Evolutionary conservation across 1,140 invertebrate genomes (phyloP), one percentile per base, ranked within the genome.

Genomic region (Solen grandis): DNA sequence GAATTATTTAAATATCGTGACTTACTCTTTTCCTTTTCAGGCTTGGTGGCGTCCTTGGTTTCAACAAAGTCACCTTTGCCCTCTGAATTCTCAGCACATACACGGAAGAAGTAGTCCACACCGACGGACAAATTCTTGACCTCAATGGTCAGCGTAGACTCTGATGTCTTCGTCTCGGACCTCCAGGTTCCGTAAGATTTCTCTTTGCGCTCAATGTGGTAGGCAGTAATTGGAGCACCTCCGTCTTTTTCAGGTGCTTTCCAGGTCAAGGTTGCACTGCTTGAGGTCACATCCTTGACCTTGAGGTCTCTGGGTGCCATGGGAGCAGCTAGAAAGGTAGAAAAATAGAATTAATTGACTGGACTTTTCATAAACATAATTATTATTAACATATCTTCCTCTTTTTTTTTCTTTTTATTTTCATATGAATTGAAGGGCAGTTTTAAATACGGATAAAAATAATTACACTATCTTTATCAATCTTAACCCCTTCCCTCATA

Each of bases 161-260:
- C 84, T 41, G 85, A 85, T n/a, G 85, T 83, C 8, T 66, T 85
- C 5, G 70, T 86, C 14, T 86, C 86, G 46, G 86, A 84, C 41
- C 86, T 86, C 90, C 89, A 92, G 95, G 92, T 96, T 93, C 82
- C 97, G 96, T 81, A 97, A 94, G 88, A 85, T 52, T 88, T 90
- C 57, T 92, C 90, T 29, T 88, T 85, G 92, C 99, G 99, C 91
- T 99, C 98, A 27, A 99, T 95, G 29, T 95, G 93, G 88, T 99
- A 99, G 90, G 96, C 95, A 0, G 96, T 96, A 27, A 99, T 95
- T 5, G 98, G 98, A 89, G 97, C 96, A 52, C 99, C 99, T 87
- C 99, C 99, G 93, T 99, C 98, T 90, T 99, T 97, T 88, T 98
- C 96, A 31, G 99, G 98, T 89, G 98, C 97, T 72, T 97, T 95